phyloP scores from a whole-genome alignment of 2,888 invertebrate genomes.

The Scaeva pyrastri region DNA sequence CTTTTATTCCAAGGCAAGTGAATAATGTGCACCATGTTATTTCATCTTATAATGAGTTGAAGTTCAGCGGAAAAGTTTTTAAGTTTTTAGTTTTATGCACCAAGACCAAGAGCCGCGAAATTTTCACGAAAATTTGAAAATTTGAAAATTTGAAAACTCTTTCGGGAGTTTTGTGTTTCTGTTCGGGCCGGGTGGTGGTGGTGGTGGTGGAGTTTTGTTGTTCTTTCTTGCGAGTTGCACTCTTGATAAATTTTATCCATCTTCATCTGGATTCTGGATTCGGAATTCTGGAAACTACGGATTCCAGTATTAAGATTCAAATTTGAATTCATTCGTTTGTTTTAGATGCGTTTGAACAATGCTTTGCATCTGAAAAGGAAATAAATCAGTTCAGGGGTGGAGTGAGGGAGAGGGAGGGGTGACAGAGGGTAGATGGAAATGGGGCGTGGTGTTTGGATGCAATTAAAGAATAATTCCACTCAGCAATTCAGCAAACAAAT shows the following conservation, averaged over 20 bases:
- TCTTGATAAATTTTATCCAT: constrained; percentile 38
- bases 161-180: constrained; percentile 29
- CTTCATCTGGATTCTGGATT: too few species aligned
- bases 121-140: constrained; percentile 30
- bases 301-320: background rate
- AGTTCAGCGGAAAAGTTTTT: constrained; percentile 14
- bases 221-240: constrained; percentile 51
- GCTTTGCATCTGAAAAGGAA: constrained; percentile 43
- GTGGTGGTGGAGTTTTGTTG: too few species aligned
- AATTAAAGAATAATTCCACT: constrained; percentile 73
- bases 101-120: background rate
- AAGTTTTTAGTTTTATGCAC: too few species aligned
- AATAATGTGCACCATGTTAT: constrained; percentile 10
- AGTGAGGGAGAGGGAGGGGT: background rate
- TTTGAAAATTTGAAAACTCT: constrained; percentile 39
- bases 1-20: background rate
- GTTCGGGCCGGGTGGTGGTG: too few species aligned
- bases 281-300: too few species aligned
- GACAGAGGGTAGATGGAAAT: background rate
- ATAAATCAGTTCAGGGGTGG: constrained; percentile 62
- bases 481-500: constrained; percentile 67
- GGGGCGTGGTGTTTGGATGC: constrained; percentile 51
- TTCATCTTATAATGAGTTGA: constrained; percentile 21
- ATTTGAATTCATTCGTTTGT: constrained; percentile 27
- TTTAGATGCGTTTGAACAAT: constrained; percentile 23